These are phyloP conservation scores for Cantharis rufa DNA, from an alignment of 2,888 invertebrate species.

Conservation along the genomic window DNA sequence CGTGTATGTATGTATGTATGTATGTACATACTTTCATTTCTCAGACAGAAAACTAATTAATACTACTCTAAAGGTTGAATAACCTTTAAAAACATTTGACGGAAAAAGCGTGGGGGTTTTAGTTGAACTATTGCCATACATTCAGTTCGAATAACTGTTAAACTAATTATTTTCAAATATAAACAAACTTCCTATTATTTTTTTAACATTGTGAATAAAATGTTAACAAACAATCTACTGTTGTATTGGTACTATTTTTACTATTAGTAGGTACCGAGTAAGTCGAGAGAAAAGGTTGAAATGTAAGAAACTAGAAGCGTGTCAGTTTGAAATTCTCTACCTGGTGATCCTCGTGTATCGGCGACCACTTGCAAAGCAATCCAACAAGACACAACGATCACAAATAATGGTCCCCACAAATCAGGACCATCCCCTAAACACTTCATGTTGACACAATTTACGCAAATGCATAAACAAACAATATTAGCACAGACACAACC, in stretches of 20 bases:
- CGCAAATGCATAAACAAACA: slow-evolving; percentile 20
- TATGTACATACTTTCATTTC: background rate
- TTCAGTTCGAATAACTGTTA: slow-evolving; percentile 3
- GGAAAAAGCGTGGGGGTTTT: slow-evolving; percentile 11
- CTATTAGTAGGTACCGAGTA: background rate
- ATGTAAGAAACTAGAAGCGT: background rate
- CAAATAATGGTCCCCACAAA: slow-evolving; percentile 40
- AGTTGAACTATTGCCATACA: slow-evolving; percentile 15
- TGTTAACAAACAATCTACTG: background rate
- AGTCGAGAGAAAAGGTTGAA: background rate
- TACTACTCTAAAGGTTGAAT: slow-evolving; percentile 12
- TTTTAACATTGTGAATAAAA: slow-evolving; percentile 28
- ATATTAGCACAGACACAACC: background rate
- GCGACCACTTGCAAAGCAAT: slow-evolving; percentile 41
- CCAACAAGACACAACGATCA: slow-evolving; percentile 42
- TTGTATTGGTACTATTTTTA: background rate
- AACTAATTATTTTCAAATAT: slow-evolving; percentile 7
- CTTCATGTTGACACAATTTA: slow-evolving; percentile 44
- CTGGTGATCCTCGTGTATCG: slow-evolving; percentile 42
- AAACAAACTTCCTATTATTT: background rate
- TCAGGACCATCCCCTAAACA: slow-evolving; percentile 44
- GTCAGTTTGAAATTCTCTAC: slow-evolving; percentile 31
- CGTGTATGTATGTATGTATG: too few relatives aligned
- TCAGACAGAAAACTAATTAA: slow-evolving; percentile 10
- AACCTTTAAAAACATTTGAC: slow-evolving; percentile 21